Base-by-base conservation (phyloP, 2,113 vertebrate species). In the Sylvia atricapilla region DNA sequence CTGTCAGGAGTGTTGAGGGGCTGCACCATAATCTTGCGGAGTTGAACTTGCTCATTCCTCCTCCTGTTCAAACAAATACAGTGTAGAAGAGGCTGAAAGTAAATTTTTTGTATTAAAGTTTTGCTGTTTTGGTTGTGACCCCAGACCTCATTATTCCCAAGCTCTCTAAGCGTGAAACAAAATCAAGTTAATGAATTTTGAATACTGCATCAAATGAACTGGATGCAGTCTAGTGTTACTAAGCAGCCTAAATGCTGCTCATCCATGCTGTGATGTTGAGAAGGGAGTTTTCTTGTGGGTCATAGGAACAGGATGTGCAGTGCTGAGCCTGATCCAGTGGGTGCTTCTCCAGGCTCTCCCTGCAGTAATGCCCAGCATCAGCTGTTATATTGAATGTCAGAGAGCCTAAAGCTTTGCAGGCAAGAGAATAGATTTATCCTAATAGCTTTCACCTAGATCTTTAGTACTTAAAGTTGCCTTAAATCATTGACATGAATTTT, bases 121-220 rank as follows among this genome's bases (percentile, higher is more conserved):
- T 84, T 89, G 22, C 68, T 1, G 0, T 6, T 78, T 72, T 72
- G 23, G 33, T 79, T 53, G 0, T 94, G 56, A 89, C 77, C 80
- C 46, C n/a, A 41, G 62, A 41, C 69, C 74, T 95, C 73, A 84
- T 96, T 96, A 91, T 84, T 95, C 77, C 41, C 77, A 91, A 89
- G 49, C 84, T 89, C 56, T 81, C 60, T 78, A 81, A 92, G 60
- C 87, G 3, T 95, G 87, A 95, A 95, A 94, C 53, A 87, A 95
- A 97, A 95, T 95, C 75, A 91, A 89, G 50, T 96, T 95, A 95
- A 96, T 97, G 94, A 94, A 85, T 93, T 94, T 95, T 84, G 87
- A 95, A 53, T 82, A 53, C 59, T 85, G 46, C 63, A 19, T 74
- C 70, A 47, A 85, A 91, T 87, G 50, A 93, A 50, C 33, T 80